phyloP scores from a whole-genome alignment of 2,797 vertebrate species.

The Percopsis omiscomaycus region DNA sequence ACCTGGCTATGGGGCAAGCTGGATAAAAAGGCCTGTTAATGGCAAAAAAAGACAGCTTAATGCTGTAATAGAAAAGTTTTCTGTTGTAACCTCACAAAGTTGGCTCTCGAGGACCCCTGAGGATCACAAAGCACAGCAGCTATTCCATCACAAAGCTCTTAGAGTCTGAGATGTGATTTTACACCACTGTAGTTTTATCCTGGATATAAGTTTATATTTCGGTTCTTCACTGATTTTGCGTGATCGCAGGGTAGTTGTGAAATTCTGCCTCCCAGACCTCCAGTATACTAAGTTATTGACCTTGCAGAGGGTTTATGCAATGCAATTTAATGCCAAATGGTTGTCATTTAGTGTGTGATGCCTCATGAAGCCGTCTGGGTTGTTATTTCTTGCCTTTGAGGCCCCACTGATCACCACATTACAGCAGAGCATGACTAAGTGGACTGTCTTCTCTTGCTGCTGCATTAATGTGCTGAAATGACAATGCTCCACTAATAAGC shows the following conservation, averaged over 20 bases:
- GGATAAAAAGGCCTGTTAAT: conserved; percentile 25
- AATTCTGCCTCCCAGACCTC: conserved; percentile 38
- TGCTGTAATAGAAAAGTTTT: conserved; percentile 6
- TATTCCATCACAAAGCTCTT: conserved; percentile 13
- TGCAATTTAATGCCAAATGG: conserved; percentile 71
- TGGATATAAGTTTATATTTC: conserved; percentile 16
- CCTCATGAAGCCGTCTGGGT: conserved; percentile 72
- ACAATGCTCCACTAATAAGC: conserved; percentile 36
- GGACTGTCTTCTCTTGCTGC: conserved; percentile 46
- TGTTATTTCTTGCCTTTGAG: conserved; percentile 70
- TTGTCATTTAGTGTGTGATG: conserved; percentile 72
- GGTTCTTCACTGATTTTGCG: conserved; percentile 25
- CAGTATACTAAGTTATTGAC: conserved; percentile 60
- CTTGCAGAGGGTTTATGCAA: conserved; percentile 63
- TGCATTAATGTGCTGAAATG: conserved; percentile 51
- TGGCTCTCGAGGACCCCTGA: not conserved
- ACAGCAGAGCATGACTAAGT: conserved; percentile 76
- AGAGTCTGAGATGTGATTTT: not conserved
- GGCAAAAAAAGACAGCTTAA: conserved; percentile 19
- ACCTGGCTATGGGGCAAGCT: conserved; percentile 32
- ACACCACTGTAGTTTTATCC: not conserved
- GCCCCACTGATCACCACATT: conserved; percentile 71
- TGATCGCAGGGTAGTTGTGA: conserved; percentile 41
- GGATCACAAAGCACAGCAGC: not conserved
- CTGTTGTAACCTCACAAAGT: not conserved